A percentile compares a stretch with the other conserved stretches of the same genome.
phyloP scores from a whole-genome alignment of 2,888 invertebrate species.

The Leptopterna dolabrata region DNA sequence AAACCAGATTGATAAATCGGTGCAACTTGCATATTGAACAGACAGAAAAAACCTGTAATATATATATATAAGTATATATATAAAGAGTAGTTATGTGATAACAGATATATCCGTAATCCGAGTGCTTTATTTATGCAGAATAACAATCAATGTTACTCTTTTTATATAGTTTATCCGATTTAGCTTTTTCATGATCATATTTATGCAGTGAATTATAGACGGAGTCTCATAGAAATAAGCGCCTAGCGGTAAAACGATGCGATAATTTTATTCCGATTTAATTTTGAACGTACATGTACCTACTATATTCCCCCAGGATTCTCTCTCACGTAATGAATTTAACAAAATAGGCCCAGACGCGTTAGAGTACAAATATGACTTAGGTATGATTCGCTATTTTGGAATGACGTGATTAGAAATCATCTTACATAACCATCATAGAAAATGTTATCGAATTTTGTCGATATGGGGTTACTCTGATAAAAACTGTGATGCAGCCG shows the following conservation, averaged over 20 bases:
- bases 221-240: background rate
- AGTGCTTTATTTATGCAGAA: constrained; percentile 4
- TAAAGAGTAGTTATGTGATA: background rate
- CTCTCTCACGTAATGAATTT: background rate
- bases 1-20: background rate
- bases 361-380: background rate
- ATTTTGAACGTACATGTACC: background rate
- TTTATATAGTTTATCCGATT: background rate
- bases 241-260: background rate
- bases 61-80: background rate
- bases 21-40: background rate
- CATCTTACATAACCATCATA: background rate
- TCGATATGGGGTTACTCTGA: background rate
- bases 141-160: background rate
- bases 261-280: background rate
- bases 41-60: too few species aligned
- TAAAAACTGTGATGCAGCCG: constrained; percentile 1
- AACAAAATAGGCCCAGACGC: background rate
- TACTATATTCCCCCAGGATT: background rate
- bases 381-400: background rate
- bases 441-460: background rate
- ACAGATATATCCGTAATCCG: constrained; percentile 6
- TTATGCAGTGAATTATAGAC: background rate
- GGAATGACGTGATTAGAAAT: background rate
- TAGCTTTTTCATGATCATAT: background rate